Evolutionary conservation across 2,113 vertebrate genomes (phyloP).

Genomic region (Oncorhynchus kisutch): DNA sequence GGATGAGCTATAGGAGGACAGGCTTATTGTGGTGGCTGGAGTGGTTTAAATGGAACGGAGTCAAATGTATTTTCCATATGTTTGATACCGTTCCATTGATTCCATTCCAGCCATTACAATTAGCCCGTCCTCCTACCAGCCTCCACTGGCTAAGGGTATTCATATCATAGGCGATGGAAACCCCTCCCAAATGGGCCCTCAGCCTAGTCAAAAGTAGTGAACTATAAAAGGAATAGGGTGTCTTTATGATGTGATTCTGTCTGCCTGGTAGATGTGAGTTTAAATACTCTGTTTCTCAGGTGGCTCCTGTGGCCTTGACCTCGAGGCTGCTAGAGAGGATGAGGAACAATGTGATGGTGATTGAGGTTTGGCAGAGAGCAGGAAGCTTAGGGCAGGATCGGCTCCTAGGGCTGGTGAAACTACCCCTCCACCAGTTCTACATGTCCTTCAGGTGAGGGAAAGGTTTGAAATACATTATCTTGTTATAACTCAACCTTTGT

Average conservation of each 20-base stretch:
- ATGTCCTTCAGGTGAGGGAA: slow-evolving; percentile 87
- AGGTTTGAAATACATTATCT: background rate
- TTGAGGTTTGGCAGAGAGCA: slow-evolving; percentile 91
- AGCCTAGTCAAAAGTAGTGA: background rate
- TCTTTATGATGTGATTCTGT: background rate
- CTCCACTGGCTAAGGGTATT: background rate
- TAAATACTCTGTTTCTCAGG: slow-evolving; percentile 62
- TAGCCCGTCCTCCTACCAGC: too few species aligned
- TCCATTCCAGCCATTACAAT: too few species aligned
- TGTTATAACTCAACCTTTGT: background rate
- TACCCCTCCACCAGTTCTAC: slow-evolving; percentile 96
- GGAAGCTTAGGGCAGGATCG: slow-evolving; percentile 75
- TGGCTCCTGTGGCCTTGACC: slow-evolving; percentile 85
- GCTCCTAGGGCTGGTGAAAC: slow-evolving; percentile 88
- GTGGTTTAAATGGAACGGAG: too few species aligned
- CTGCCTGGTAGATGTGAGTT: background rate
- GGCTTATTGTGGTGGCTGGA: too few species aligned
- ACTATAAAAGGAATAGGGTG: too few species aligned
- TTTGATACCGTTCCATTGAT: too few species aligned
- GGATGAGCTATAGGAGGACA: too few species aligned
- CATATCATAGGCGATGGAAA: background rate
- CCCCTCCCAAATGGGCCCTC: too few species aligned
- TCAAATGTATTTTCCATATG: too few species aligned
- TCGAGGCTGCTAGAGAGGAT: slow-evolving; percentile 82
- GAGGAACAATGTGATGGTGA: slow-evolving; percentile 92